These are phyloP conservation scores for Hartigia nigra DNA, from an alignment of 2,888 invertebrate species.

Conservation along the genomic window DNA sequence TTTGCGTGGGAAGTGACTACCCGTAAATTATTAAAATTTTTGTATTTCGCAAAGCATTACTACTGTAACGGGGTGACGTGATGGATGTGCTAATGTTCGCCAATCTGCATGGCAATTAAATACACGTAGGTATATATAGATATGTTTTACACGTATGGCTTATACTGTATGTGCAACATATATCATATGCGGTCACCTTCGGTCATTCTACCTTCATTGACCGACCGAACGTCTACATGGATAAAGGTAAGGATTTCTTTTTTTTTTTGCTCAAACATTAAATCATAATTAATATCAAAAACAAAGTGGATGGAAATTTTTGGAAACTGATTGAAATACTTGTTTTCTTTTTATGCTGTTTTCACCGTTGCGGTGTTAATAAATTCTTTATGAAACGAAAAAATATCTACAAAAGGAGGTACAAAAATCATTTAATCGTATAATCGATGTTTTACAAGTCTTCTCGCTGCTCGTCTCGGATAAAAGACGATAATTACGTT, in stretches of 20 bases:
- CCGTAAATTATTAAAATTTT: background rate
- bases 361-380: background rate
- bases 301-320: background rate
- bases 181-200: background rate
- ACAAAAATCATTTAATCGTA: background rate
- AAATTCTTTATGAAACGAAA: background rate
- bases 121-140: background rate
- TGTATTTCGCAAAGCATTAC: background rate
- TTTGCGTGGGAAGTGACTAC: background rate
- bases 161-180: background rate
- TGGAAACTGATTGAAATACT: background rate
- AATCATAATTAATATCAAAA: background rate
- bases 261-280: background rate
- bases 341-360: background rate
- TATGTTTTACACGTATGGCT: background rate
- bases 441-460: conserved; percentile 3
- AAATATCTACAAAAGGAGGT: conserved; percentile 2
- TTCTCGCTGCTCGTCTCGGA: background rate
- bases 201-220: conserved; percentile 2
- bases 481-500: background rate
- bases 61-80: background rate
- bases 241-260: background rate
- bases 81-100: background rate
- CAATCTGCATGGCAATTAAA: background rate
- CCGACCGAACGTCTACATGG: background rate